These are phyloP conservation scores for Pachycephala philippinensis DNA, from an alignment of 2,113 vertebrate species.

Conservation along the genomic window DNA sequence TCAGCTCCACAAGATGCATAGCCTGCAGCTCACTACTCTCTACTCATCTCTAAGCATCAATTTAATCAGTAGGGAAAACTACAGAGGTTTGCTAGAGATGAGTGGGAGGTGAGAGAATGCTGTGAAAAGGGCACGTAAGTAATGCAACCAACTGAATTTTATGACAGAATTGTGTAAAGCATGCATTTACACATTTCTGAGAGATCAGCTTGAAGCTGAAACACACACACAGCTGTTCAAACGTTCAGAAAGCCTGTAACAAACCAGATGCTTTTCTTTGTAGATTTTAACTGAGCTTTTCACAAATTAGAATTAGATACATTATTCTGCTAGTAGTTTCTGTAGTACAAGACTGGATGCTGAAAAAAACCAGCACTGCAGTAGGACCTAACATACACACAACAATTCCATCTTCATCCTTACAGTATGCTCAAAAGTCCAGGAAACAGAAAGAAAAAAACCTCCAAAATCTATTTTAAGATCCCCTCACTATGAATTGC, in stretches of 20 bases:
- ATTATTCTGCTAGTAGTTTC: background rate
- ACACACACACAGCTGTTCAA: background rate
- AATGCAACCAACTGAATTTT: constrained; percentile 5
- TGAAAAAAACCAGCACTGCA: background rate
- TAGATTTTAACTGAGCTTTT: background rate
- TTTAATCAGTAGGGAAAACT: constrained; percentile 37
- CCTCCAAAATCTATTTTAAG: background rate
- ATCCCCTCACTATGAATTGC: background rate
- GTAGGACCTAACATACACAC: background rate
- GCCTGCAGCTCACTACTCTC: background rate
- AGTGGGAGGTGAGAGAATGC: constrained; percentile 39
- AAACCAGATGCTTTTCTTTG: constrained; percentile 9
- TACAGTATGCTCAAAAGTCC: background rate
- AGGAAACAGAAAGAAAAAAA: background rate
- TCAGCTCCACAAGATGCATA: background rate
- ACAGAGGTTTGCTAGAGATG: constrained; percentile 20
- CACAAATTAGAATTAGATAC: background rate
- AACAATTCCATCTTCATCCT: background rate
- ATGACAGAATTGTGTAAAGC: constrained; percentile 19
- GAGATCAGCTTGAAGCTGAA: constrained; percentile 22
- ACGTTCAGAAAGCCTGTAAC: background rate
- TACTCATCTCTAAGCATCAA: background rate
- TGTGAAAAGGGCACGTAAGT: background rate
- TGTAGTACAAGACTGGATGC: background rate
- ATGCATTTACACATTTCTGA: constrained; percentile 22